Evolutionary conservation across 2,888 invertebrate genomes (phyloP).

Genomic region (Ditula angustiorana): DNA sequence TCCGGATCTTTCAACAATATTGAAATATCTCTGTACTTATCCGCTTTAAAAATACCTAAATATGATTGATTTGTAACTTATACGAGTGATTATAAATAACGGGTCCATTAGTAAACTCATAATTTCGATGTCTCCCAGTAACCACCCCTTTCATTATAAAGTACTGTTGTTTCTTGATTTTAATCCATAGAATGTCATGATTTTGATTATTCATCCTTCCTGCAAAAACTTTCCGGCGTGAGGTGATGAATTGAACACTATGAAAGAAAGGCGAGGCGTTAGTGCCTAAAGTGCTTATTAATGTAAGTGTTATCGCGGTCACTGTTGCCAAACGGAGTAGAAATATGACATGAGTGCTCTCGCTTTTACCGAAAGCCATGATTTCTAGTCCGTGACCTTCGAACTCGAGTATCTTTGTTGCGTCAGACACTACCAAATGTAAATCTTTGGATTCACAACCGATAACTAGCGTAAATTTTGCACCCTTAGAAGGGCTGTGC

Average conservation of each 20-base stretch:
- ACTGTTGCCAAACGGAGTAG: conserved; percentile 7
- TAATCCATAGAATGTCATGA: background rate
- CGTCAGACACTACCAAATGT: background rate
- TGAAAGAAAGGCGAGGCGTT: conserved; percentile 6
- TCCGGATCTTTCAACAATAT: too few species aligned
- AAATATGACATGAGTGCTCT: conserved; percentile 8
- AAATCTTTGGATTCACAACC: background rate
- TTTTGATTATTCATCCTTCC: background rate
- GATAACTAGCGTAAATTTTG: background rate
- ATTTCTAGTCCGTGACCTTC: conserved; percentile 4
- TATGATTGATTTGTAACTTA: background rate
- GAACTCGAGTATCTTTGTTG: background rate
- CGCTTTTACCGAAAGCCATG: conserved; percentile 5
- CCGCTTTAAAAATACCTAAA: too few species aligned
- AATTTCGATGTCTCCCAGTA: background rate
- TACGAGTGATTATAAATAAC: too few species aligned
- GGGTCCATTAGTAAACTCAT: too few species aligned
- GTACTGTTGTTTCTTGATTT: background rate
- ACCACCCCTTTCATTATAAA: background rate
- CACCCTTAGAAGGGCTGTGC: too few species aligned
- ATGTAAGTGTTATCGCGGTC: conserved; percentile 7
- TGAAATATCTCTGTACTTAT: too few species aligned
- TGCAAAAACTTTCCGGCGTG: background rate
- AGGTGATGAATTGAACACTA: conserved; percentile 17
- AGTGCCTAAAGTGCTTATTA: conserved; percentile 15